Percentiles rank a stretch among this genome's conserved stretches.
phyloP scores from a whole-genome alignment of 2,888 invertebrate species.

The Himalopsyche tibetana region DNA sequence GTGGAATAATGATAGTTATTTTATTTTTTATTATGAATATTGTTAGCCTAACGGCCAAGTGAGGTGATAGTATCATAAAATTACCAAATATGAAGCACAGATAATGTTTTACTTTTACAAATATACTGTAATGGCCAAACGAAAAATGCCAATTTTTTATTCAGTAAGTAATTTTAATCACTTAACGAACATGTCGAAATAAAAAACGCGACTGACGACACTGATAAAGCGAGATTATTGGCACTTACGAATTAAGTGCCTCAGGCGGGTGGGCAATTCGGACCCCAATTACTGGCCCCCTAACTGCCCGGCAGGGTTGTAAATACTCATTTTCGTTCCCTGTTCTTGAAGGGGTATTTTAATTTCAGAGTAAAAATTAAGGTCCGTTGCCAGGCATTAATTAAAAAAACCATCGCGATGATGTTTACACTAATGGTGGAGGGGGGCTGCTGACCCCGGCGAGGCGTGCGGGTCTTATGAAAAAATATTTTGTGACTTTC shows the following conservation, averaged over 20 bases:
- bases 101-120: too few species aligned
- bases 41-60: too few species aligned
- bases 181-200: not conserved
- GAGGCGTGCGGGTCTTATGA: constrained; percentile 7
- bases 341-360: constrained; percentile 14
- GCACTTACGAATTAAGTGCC: constrained; percentile 29
- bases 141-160: not conserved
- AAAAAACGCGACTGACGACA: not conserved
- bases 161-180: not conserved
- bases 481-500: constrained; percentile 28
- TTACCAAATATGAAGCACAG: too few species aligned
- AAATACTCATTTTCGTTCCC: constrained; percentile 34
- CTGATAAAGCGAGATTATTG: constrained; percentile 30
- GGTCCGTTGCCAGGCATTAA: constrained; percentile 3
- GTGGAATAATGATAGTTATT: too few species aligned
- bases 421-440: constrained; percentile 32
- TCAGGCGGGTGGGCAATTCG: constrained; percentile 5
- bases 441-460: constrained; percentile 3
- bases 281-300: constrained; percentile 16
- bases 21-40: too few species aligned
- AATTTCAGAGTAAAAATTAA: constrained; percentile 23
- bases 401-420: constrained; percentile 36
- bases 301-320: constrained; percentile 29
- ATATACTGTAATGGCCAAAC: too few species aligned
- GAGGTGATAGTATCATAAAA: too few species aligned